phyloP scores from a whole-genome alignment of 2,113 vertebrate species.

The Paramormyrops kingsleyae region DNA sequence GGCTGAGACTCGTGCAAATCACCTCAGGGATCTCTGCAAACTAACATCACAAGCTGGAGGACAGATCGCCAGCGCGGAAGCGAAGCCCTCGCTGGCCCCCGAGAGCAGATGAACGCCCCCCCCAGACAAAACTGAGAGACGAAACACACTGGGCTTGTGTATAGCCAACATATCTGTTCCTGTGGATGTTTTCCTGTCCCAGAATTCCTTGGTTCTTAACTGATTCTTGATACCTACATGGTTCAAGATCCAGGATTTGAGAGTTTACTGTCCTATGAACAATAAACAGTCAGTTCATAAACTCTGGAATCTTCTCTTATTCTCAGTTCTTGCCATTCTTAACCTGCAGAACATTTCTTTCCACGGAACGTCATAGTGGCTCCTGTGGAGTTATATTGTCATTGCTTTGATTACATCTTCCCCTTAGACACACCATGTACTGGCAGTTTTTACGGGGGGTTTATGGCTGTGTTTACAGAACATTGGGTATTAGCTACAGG shows the following conservation, averaged over 20 bases:
- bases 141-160: background rate
- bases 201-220: background rate
- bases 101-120: background rate
- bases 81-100: background rate
- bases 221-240: background rate
- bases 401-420: background rate
- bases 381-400: background rate
- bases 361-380: background rate
- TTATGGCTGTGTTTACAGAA: slow-evolving; percentile 9
- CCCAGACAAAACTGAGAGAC: background rate
- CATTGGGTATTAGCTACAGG: background rate
- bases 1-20: background rate
- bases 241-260: background rate
- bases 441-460: background rate
- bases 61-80: background rate
- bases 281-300: background rate
- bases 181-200: background rate
- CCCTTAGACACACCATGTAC: background rate
- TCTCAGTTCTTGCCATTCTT: background rate
- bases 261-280: background rate
- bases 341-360: background rate
- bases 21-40: background rate
- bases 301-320: background rate
- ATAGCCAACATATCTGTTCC: background rate
- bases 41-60: background rate